These are phyloP conservation scores for Sinodicranocentrus sp. DNA, from an alignment of 2,888 invertebrate genomes.

Conservation along the genomic window DNA sequence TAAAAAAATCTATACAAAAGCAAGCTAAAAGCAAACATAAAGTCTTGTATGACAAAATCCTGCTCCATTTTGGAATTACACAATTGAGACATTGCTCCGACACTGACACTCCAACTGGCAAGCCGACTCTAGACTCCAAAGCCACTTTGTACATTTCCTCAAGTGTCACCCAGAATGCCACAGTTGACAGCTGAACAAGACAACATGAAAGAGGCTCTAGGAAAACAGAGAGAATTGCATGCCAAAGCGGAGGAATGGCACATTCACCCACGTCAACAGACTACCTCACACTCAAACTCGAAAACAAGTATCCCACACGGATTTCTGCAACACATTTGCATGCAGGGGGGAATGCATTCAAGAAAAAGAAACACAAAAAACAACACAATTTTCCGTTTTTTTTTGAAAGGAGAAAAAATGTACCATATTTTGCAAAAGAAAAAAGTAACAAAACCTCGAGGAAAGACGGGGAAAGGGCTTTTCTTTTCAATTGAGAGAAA, in stretches of 20 bases:
- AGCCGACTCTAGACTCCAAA: not conserved
- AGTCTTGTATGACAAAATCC: too few species aligned
- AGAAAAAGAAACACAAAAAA: too few species aligned
- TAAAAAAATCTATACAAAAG: not conserved
- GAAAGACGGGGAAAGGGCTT: too few species aligned
- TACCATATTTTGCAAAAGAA: too few species aligned
- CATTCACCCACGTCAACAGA: not conserved
- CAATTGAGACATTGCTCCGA: not conserved
- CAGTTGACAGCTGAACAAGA: not conserved
- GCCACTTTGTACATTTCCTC: constrained; percentile 14
- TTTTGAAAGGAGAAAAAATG: too few species aligned
- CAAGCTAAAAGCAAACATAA: not conserved
- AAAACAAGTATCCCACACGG: not conserved
- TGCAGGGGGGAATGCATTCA: too few species aligned
- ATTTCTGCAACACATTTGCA: not conserved
- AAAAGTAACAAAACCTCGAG: too few species aligned
- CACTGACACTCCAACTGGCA: not conserved
- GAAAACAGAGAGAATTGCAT: not conserved
- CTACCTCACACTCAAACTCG: not conserved
- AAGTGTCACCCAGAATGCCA: not conserved
- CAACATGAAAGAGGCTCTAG: constrained; percentile 1
- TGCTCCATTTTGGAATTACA: not conserved
- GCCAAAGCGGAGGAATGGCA: not conserved
- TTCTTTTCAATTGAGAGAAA: too few species aligned
- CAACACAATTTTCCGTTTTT: too few species aligned